Evolutionary conservation across 1,140 invertebrate species (phyloP).

Genomic region (Ostrea denselamellosa): DNA sequence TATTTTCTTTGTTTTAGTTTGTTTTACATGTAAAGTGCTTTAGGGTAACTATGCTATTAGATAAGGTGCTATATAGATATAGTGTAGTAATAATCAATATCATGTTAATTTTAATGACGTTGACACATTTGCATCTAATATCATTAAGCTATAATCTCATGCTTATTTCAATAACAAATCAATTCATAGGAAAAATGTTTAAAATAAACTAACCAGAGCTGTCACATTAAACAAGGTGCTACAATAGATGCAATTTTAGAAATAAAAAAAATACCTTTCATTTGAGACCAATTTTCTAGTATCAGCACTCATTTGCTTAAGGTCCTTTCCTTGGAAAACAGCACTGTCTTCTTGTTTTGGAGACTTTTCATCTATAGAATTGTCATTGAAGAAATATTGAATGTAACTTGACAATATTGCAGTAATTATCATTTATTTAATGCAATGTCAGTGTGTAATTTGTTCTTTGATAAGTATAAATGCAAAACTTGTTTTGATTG

Average conservation of each 20-base stretch:
- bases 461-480: no score
- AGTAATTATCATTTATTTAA: no score
- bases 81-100: no score
- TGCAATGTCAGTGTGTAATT: no score
- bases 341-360: neutral
- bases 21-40: no score
- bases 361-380: neutral
- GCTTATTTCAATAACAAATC: neutral
- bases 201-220: neutral
- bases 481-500: no score
- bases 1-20: no score
- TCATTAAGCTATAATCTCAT: neutral
- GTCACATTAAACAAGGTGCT: neutral
- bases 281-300: neutral
- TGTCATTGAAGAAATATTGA: no score
- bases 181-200: neutral
- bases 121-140: neutral
- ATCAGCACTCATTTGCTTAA: neutral
- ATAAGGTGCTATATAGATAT: no score
- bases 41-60: no score
- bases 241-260: neutral
- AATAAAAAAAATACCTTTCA: slow-evolving; percentile 1
- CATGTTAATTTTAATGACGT: neutral
- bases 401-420: no score
- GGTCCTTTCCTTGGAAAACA: slow-evolving; percentile 2